Conservation (phyloP, 2,888 invertebrate species). For the Melanargia galathea region DNA sequence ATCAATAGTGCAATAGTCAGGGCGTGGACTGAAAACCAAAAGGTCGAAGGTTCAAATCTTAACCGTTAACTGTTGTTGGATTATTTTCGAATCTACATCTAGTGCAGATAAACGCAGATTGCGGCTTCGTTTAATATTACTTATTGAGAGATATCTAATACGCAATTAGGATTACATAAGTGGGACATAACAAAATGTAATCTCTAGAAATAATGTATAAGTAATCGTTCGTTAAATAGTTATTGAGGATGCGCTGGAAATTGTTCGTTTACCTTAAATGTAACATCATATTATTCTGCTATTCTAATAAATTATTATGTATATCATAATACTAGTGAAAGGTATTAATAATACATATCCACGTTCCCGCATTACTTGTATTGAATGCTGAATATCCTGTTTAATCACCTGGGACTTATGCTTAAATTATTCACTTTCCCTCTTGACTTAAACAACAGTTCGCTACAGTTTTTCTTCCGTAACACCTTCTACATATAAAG, state of each 20-base stretch:
- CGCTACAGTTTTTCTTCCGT: slow-evolving; percentile 29
- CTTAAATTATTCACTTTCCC: slow-evolving; percentile 30
- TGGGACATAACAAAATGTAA: background rate
- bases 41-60: too few species aligned
- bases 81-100: too few species aligned
- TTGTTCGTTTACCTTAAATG: background rate
- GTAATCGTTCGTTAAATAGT: background rate
- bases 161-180: too few species aligned
- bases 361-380: background rate
- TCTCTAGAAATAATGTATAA: background rate
- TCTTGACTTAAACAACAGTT: slow-evolving; percentile 29
- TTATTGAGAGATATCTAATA: too few species aligned
- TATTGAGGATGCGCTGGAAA: background rate
- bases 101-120: too few species aligned
- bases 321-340: slow-evolving; percentile 15
- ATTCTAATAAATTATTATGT: slow-evolving; percentile 1
- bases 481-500: slow-evolving; percentile 30
- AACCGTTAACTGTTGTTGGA: too few species aligned
- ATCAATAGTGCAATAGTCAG: too few species aligned
- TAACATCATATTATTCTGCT: background rate
- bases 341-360: slow-evolving; percentile 20
- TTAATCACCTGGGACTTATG: slow-evolving; percentile 23
- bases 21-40: too few species aligned
- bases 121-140: too few species aligned
- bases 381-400: slow-evolving; percentile 20